Base-by-base conservation (phyloP, 2,888 invertebrate species). In the Thymelicus lineola region DNA sequence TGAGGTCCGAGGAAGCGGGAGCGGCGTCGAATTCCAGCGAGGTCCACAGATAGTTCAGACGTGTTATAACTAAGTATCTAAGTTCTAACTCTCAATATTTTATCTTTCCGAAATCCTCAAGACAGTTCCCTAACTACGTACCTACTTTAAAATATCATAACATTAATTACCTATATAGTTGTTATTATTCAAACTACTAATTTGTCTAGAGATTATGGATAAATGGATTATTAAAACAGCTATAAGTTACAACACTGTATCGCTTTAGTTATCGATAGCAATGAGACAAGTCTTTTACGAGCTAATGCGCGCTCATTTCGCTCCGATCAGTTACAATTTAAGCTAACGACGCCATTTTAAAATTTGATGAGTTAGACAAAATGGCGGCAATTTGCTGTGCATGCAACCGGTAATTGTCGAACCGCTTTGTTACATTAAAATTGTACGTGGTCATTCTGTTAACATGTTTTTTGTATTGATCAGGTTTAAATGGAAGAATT, bases 301-400 rank as follows among this genome's bases (percentile, higher is more conserved):
- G 7, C 42, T 72, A 72, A 66, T 66, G 68, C 38, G 55, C 10
- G 55, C 57, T 65, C 66, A 66, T 72, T 71, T 36, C 35, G 15
- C 48, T 17, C 38, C 55, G 67, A 61, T 71, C 70, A 58, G 55
- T 62, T 61, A 73, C 73, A 75, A 76, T 75, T 73, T 63, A 58
- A 57, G 62, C 71, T 76, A 78, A 73, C 57, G 69, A 60, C 68
- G 77, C 70, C 75, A 76, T 76, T 78, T 78, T 78, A 75, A 75
- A 75, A 72, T 72, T 75, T 62, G 57, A 76, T 72, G 74, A 72
- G 57, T 72, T 74, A 71, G 63, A 76, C 73, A 77, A 78, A 77
- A 77, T 78, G 75, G 73, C 72, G 45, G 75, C 68, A 72, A 75
- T 78, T 79, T 75, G 12, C 55, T 55, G 50, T 9, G 65, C 74